A percentile compares a stretch with the other conserved stretches of the same genome.
phyloP scores from a whole-genome alignment of 2,888 invertebrate genomes.

The Nomada fabriciana region DNA sequence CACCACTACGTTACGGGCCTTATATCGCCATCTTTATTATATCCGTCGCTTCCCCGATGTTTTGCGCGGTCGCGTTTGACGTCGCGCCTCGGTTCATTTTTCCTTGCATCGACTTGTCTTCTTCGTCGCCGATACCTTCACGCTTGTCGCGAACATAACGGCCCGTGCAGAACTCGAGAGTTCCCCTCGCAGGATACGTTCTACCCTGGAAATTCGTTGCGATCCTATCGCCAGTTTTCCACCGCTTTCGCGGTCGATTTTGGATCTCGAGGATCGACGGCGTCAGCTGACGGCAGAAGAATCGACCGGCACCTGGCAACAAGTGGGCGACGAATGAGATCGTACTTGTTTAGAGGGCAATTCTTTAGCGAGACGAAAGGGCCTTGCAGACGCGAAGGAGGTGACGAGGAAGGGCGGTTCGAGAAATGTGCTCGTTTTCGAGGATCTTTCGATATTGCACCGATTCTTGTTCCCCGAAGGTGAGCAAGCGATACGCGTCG shows the following conservation, averaged over 20 bases:
- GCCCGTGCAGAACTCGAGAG: neutral
- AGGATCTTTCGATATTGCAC: too few relatives aligned
- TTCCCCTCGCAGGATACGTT: too few relatives aligned
- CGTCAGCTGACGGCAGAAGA: neutral
- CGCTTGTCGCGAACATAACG: neutral
- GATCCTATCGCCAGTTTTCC: too few relatives aligned
- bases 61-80: slow-evolving; percentile 76
- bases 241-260: neutral
- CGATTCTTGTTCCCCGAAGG: neutral
- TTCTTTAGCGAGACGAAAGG: neutral
- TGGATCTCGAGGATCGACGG: neutral
- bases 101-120: slow-evolving; percentile 18
- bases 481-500: neutral
- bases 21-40: slow-evolving; percentile 84
- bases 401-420: too few relatives aligned
- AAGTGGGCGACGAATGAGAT: slow-evolving; percentile 13
- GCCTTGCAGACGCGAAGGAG: neutral
- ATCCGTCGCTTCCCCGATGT: slow-evolving; percentile 74
- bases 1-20: slow-evolving; percentile 83
- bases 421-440: too few relatives aligned
- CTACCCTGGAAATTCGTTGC: slow-evolving; percentile 23
- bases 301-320: slow-evolving; percentile 16
- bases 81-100: slow-evolving; percentile 64
- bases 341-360: neutral
- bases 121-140: slow-evolving; percentile 9